Conservation (phyloP, 92 coral and sea anemone genomes). For the Actinernus sp. region DNA sequence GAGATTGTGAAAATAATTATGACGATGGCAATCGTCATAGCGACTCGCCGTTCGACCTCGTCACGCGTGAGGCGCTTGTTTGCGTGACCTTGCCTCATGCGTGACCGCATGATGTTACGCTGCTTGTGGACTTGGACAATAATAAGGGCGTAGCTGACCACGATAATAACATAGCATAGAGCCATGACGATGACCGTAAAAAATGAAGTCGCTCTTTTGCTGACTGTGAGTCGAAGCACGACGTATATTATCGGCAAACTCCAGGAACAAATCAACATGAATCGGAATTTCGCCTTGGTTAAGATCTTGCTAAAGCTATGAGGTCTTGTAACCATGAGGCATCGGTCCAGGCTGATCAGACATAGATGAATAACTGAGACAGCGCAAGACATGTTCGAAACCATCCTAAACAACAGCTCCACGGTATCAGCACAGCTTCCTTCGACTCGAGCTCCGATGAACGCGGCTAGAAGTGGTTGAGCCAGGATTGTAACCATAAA, state of each 20-base stretch:
- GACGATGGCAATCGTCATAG: slow-evolving; percentile 81
- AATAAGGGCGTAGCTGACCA: slow-evolving; percentile 66
- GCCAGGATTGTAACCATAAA: slow-evolving; percentile 72
- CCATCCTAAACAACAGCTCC: slow-evolving; percentile 67
- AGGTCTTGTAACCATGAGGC: slow-evolving; percentile 65
- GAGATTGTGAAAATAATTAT: slow-evolving; percentile 62
- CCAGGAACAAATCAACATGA: slow-evolving; percentile 57
- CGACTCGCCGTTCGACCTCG: slow-evolving; percentile 81
- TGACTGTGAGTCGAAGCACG: slow-evolving; percentile 60
- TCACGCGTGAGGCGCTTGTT: slow-evolving; percentile 20
- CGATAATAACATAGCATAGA: slow-evolving; percentile 56
- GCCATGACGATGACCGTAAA: slow-evolving; percentile 73
- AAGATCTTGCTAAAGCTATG: slow-evolving; percentile 44
- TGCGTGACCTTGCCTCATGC: slow-evolving; percentile 2
- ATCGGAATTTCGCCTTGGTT: slow-evolving; percentile 52
- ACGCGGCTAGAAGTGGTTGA: slow-evolving; percentile 77
- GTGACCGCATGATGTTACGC: slow-evolving; percentile 25
- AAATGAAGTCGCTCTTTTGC: slow-evolving; percentile 57
- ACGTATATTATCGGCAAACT: slow-evolving; percentile 54
- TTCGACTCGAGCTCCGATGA: slow-evolving; percentile 56
- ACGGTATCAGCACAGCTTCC: slow-evolving; percentile 49
- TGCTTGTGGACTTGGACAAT: slow-evolving; percentile 75
- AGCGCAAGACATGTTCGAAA: slow-evolving; percentile 73
- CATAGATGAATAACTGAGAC: slow-evolving; percentile 81
- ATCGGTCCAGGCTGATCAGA: slow-evolving; percentile 76